Evolutionary conservation across 2,113 vertebrate genomes (phyloP), one percentile per base, ranked within the genome.

Genomic region (Diglossa brunneiventris): DNA sequence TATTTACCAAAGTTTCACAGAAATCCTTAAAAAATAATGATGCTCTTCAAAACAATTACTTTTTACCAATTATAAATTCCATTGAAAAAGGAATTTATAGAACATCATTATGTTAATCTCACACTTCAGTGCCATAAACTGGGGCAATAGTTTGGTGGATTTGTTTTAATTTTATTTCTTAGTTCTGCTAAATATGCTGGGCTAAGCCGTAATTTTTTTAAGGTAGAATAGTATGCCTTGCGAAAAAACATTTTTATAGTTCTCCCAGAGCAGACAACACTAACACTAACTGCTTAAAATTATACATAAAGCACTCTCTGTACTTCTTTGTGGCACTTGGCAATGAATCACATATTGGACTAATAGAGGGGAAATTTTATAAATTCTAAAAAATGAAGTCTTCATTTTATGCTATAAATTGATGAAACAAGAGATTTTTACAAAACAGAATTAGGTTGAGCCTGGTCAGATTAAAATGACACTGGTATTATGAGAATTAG

Each of bases 1-100:
- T 56, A 28, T 63, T 89, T 84, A 16, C 46, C 23, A 24, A 52
- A 55, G 42, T 73, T 89, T 73, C 59, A 85, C 37, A 64, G n/a
- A 84, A 92, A 50, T 81, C 56, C 53, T 75, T 91, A 50, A 55
- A 92, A 89, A 94, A 76, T 56, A 92, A 93, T 17, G 21, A 85
- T 33, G 9, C 8, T 56, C 27, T 89, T 50, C 22, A 70, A 86
- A 86, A 47, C 17, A 73, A 78, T 58, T 61, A 49, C 13, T 35
- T 94, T 85, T 88, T 80, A 62, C 37, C 28, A 69, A 26, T 53
- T 83, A 67, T 13, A 89, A 77, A 79, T 79, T 83, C 37, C 23
- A 69, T 24, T 14, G 28, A 53, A 83, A 83, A 79, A 94, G 28
- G 37, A 75, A 75, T 68, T 89, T 42, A 52, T 69, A 50, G n/a